Base-by-base conservation (phyloP, 2,888 invertebrate genomes). In the Oscheius sp. region DNA sequence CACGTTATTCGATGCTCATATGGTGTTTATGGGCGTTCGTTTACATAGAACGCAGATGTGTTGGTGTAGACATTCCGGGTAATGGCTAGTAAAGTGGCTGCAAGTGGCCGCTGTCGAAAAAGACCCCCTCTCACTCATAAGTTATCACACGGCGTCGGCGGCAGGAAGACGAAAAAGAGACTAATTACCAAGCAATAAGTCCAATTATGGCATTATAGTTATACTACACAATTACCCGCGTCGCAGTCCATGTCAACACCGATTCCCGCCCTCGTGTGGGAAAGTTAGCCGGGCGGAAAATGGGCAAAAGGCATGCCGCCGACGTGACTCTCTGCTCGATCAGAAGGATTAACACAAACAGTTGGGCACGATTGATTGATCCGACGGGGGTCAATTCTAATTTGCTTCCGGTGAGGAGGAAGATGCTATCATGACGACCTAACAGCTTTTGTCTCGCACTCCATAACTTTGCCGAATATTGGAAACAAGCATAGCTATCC, bases 1-100 rank as follows among this genome's bases (percentile, higher is more conserved):
- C 68, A 68, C 68, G 68, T 68, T 68, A 68, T 68, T 68, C 70
- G 70, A 57, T 57, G 58, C 59, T 70, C 70, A 70, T 70, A 70
- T 70, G 70, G 70, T 59, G 58, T 70, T 70, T 70, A 70, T 70
- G 42, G 59, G 58, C 70, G 70, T 70, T 70, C 70, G 70, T 70
- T 70, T 70, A 70, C 70, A 70, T 70, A 58, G 70, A 57, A 59
- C 70, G 58, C 70, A 70, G 70, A 70, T 70, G 70, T 70, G 68
- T 68, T 68, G 58, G 70, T 58, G 42, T 42, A 42, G 42, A 70
- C 70, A 70, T 59, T 70, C 47, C 70, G 70, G 68, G 70, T 70
- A 70, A 70, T 70, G 70, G 70, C 58, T 70, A 70, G 70, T 70
- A 70, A 70, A 70, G 68, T 68, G 68, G 55, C 42, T 55, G 29